Evolutionary conservation across 2,797 vertebrate species (phyloP).

Genomic region (Macropodus opercularis): DNA sequence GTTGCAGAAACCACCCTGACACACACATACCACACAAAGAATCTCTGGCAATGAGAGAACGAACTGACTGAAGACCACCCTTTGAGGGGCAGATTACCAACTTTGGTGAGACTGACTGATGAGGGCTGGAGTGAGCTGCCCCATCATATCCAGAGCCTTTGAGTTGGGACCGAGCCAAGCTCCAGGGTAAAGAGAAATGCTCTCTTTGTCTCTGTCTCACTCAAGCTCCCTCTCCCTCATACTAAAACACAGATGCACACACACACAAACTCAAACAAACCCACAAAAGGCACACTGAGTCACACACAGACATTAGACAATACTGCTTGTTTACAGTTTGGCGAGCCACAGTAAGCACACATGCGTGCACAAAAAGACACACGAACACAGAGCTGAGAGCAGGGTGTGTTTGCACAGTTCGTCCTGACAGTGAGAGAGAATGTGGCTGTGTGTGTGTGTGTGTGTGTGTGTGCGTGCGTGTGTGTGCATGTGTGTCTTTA

Average conservation of each 20-base stretch:
- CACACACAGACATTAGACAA: slow-evolving; percentile 81
- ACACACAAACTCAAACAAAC: slow-evolving; percentile 78
- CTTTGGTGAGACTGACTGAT: slow-evolving; percentile 66
- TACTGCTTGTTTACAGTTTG: slow-evolving; percentile 86
- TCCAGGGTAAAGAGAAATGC: slow-evolving; percentile 81
- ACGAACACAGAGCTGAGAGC: slow-evolving; percentile 67
- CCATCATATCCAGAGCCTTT: slow-evolving; percentile 81
- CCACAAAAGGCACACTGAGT: slow-evolving; percentile 81
- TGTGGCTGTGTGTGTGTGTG: slow-evolving; percentile 50
- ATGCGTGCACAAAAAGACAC: slow-evolving; percentile 73
- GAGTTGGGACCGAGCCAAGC: slow-evolving; percentile 76
- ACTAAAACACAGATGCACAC: slow-evolving; percentile 81
- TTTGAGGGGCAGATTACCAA: slow-evolving; percentile 52
- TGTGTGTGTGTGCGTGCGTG: slow-evolving; percentile 42
- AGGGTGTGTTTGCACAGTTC: slow-evolving; percentile 81
- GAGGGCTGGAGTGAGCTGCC: slow-evolving; percentile 65
- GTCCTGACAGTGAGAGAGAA: slow-evolving; percentile 69
- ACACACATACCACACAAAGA: slow-evolving; percentile 15
- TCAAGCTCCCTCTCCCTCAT: slow-evolving; percentile 79
- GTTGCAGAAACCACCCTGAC: slow-evolving; percentile 9
- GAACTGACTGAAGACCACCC: slow-evolving; percentile 49
- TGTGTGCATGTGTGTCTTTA: slow-evolving; percentile 51
- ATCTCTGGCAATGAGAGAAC: slow-evolving; percentile 27
- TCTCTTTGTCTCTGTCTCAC: slow-evolving; percentile 81
- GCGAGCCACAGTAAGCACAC: slow-evolving; percentile 75